A percentile compares a stretch with the other conserved stretches of the same genome.
Conservation (phyloP, 2,888 invertebrate species). For the Leptothorax acervorum region DNA sequence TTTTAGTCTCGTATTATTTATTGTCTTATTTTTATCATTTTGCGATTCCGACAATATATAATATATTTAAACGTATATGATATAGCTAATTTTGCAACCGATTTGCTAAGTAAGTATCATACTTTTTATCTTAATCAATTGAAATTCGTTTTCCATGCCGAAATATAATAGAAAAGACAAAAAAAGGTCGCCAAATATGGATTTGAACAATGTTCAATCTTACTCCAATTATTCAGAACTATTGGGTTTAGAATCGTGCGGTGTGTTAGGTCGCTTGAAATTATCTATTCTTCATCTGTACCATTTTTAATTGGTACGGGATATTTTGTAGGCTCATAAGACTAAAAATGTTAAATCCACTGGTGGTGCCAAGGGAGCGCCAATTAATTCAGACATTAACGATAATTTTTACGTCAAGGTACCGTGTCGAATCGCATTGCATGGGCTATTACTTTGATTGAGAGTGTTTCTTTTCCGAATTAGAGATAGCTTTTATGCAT, state of each 20-base stretch:
- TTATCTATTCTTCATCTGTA: background rate
- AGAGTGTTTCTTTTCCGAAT: conserved; percentile 64
- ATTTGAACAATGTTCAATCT: background rate
- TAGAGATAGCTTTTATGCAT: conserved; percentile 74
- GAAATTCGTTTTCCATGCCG: background rate
- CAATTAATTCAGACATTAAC: conserved; percentile 65
- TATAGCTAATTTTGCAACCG: conserved; percentile 28
- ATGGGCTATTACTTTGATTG: conserved; percentile 65
- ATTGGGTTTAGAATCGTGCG: background rate
- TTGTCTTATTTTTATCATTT: background rate
- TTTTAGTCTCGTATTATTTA: background rate
- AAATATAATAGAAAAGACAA: background rate
- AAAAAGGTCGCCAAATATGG: background rate
- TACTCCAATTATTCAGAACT: background rate
- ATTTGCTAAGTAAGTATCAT: conserved; percentile 35
- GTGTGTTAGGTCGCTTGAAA: background rate
- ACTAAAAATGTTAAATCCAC: conserved; percentile 71
- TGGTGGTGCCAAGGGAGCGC: conserved; percentile 63
- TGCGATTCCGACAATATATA: background rate
- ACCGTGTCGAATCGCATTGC: conserved; percentile 70
- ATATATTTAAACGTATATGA: conserved; percentile 14
- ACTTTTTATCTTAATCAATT: conserved; percentile 1
- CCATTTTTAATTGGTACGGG: conserved; percentile 34
- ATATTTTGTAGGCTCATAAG: conserved; percentile 76
- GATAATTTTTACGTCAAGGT: conserved; percentile 69